These are phyloP conservation scores for Hirudo medicinalis DNA, from an alignment of 1,140 invertebrate genomes.

Conservation along the genomic window DNA sequence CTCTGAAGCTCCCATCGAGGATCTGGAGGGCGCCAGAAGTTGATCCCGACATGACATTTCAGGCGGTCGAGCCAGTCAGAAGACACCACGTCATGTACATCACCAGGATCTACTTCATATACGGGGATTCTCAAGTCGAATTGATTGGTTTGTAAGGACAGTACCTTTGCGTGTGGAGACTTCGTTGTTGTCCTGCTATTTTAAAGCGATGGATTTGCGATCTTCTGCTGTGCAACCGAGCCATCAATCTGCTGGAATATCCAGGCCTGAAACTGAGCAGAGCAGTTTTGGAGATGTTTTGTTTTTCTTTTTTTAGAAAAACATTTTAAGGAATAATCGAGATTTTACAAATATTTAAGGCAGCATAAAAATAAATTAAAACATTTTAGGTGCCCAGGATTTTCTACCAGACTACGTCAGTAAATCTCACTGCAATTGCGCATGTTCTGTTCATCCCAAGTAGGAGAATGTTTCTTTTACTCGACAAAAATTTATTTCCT, in stretches of 20 bases:
- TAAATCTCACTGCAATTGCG: slow-evolving; percentile 3
- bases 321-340: neutral
- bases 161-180: neutral
- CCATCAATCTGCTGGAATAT: neutral
- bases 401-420: slow-evolving; percentile 15
- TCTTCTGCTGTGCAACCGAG: neutral
- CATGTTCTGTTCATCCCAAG: slow-evolving; percentile 8
- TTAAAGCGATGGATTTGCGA: neutral
- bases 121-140: slow-evolving; percentile 9
- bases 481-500: too few species aligned
- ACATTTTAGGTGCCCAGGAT: slow-evolving; percentile 15
- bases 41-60: slow-evolving; percentile 3
- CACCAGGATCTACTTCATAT: slow-evolving; percentile 19
- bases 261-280: neutral
- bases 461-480: neutral
- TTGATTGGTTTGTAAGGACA: slow-evolving; percentile 2
- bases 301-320: neutral
- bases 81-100: slow-evolving; percentile 18
- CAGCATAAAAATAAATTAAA: too few species aligned
- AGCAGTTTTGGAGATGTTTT: neutral
- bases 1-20: slow-evolving; percentile 10
- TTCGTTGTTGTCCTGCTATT: neutral
- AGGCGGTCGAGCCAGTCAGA: slow-evolving; percentile 3
- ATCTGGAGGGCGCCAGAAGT: slow-evolving; percentile 13
- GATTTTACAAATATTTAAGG: neutral